Base-by-base conservation (phyloP, 2,888 invertebrate species). In the Tuberolachnus salignus region DNA sequence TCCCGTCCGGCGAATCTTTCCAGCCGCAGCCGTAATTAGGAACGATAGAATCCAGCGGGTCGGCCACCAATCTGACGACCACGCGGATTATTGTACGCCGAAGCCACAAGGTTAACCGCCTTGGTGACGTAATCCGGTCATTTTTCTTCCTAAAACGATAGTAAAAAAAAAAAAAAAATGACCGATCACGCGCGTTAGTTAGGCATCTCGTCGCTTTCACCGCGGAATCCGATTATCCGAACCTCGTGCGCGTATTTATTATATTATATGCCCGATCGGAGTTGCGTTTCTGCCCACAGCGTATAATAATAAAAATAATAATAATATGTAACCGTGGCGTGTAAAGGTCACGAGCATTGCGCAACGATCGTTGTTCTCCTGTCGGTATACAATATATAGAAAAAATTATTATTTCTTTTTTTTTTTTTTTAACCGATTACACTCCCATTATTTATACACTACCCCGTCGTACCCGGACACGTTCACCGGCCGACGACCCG, bases 141-240 rank as follows among this genome's bases (percentile, higher is more conserved):
- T 78, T 78, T 67, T 78, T 67, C 75, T 67, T 78, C 67, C 21
- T 21, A 67, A 67, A 78, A 67, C 14, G 75, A 78, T 67, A 53
- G 23, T 51, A 71, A 59, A 53, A 51, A 53, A 8, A 70, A 61
- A 46, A 51, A 34, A 14, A 42, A 55, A 42, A 55, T 3, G 3
- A 34, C 57, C 67, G 46, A 67, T 67, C 59, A 67, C 67, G 13
- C 23, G 46, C 8, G 71, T 34, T 34, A 6, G 34, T 34, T 9
- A 6, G 16, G 53, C 4, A 53, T 69, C 70, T 71, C 46, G 59
- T 14, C 70, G 70, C 75, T 67, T 75, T 75, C 74, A 75, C 74
- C 67, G 57, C 57, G 21, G 51, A 11, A 51, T 72, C 16, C 13
- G 19, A 26, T 4, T 6, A 34, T 34, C 34, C 34, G 34, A 34